phyloP scores from a whole-genome alignment of 1,140 invertebrate species.

The Pseudomyrmex pallidus region DNA sequence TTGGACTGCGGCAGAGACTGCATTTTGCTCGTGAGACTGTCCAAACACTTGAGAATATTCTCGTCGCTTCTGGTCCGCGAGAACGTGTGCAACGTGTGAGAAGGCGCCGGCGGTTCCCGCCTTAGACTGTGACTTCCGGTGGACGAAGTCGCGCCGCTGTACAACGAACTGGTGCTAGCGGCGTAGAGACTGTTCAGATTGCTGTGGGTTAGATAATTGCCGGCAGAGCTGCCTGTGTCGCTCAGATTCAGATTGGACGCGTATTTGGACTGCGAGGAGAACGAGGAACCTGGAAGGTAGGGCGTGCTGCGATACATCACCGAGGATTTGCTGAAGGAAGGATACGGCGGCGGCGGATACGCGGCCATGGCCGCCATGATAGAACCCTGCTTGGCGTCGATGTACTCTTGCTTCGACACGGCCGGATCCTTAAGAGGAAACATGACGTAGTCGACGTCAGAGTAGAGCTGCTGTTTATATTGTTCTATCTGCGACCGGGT shows the following conservation, averaged over 20 bases:
- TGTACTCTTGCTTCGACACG: conserved; percentile 94
- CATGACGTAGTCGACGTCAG: conserved; percentile 95
- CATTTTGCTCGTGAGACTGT: conserved; percentile 80
- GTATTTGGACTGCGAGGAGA: conserved; percentile 88
- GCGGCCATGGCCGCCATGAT: conserved; percentile 87
- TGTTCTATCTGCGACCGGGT: conserved; percentile 92
- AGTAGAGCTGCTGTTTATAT: conserved; percentile 94
- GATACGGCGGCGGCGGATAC: conserved; percentile 86
- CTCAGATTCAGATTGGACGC: conserved; percentile 91
- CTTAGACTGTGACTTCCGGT: conserved; percentile 84
- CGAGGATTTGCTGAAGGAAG: conserved; percentile 87
- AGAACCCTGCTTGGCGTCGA: conserved; percentile 93
- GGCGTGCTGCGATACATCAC: conserved; percentile 93
- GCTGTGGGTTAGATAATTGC: conserved; percentile 74
- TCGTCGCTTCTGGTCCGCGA: conserved; percentile 91
- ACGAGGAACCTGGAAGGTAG: conserved; percentile 88
- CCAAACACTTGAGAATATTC: conserved; percentile 90
- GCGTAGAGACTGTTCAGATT: conserved; percentile 82
- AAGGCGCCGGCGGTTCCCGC: conserved; percentile 84
- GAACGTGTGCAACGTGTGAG: conserved; percentile 85
- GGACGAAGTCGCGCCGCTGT: conserved; percentile 84
- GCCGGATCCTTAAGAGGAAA: conserved; percentile 95
- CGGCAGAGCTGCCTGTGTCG: conserved; percentile 73
- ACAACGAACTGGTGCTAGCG: conserved; percentile 84
- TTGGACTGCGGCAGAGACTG: conserved; percentile 85